Conservation (phyloP, 2,797 vertebrate species). For the Pyrrhura leucotis region DNA sequence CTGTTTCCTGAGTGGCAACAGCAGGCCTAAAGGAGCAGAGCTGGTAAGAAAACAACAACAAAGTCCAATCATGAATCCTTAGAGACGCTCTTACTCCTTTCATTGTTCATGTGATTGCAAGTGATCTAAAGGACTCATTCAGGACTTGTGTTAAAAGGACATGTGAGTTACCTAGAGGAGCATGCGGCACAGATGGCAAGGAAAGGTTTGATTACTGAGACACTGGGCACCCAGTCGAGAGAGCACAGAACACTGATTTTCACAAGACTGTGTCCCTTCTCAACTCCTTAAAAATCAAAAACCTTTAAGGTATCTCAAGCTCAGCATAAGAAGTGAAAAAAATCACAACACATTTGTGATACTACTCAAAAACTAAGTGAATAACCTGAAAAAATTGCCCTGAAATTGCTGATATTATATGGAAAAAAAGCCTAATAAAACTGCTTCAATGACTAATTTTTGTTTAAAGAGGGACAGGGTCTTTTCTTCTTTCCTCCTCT, state of each 20-base stretch:
- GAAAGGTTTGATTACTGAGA: neutral
- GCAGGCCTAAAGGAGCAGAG: neutral
- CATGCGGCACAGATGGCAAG: fast-evolving
- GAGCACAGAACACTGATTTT: neutral
- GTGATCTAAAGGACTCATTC: neutral
- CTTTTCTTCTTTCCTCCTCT: neutral
- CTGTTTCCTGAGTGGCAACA: slow-evolving; percentile 46
- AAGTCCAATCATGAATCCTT: neutral
- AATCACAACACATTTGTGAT: neutral
- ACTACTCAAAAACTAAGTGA: neutral
- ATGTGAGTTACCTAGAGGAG: neutral
- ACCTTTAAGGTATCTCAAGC: neutral
- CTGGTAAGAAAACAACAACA: neutral
- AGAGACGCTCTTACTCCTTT: neutral
- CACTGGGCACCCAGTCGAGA: neutral
- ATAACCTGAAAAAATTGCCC: neutral
- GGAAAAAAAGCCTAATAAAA: neutral
- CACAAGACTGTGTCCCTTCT: neutral
- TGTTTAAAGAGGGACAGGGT: neutral
- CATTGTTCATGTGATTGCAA: neutral
- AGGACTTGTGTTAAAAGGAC: neutral
- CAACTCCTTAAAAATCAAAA: neutral
- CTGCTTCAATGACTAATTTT: neutral
- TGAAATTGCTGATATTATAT: neutral
- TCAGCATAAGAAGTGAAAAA: neutral